These are phyloP conservation scores for Drosophila pseudoobscura DNA, from an alignment of 1,140 invertebrate species.

Conservation along the genomic window DNA sequence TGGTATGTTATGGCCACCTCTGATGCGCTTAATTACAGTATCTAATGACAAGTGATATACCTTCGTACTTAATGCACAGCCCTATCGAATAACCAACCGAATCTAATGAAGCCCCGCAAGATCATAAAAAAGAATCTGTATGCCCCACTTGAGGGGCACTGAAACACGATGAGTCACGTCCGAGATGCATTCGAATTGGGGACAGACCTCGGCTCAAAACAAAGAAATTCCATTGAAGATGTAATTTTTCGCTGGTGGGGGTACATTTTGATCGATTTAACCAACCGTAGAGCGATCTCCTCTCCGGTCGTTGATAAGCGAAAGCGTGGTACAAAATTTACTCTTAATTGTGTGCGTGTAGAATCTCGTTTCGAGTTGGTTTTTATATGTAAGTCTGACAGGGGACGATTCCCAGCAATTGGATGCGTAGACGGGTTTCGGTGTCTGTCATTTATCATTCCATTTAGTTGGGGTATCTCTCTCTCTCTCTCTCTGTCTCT, in stretches of 20 bases:
- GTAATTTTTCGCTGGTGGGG: conserved; percentile 29
- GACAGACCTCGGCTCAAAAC: conserved; percentile 34
- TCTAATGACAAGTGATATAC: conserved; percentile 61
- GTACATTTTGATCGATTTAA: conserved; percentile 66
- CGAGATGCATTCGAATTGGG: conserved; percentile 25
- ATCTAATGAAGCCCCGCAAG: conserved; percentile 68
- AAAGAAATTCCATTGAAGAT: conserved; percentile 77
- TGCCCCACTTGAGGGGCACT: conserved; percentile 36
- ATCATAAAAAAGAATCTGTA: conserved; percentile 36
- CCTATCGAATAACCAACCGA: conserved; percentile 55
- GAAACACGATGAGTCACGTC: conserved; percentile 64
- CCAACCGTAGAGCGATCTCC: conserved; percentile 41
- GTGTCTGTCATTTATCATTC: conserved; percentile 73
- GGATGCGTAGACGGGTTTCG: conserved; percentile 26
- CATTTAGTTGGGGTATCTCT: conserved; percentile 19
- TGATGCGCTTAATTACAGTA: conserved; percentile 41
- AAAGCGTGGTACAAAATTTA: conserved; percentile 63
- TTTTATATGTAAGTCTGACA: not conserved
- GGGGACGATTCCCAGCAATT: conserved; percentile 28
- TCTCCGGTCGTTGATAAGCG: conserved; percentile 65
- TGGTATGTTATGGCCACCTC: conserved; percentile 16
- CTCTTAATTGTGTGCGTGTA: conserved; percentile 62
- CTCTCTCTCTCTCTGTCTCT: conserved; percentile 23
- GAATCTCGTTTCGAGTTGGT: conserved; percentile 26
- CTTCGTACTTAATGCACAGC: conserved; percentile 16